Conservation (phyloP, 2,797 vertebrate genomes). For the Epinephelus coioides region DNA sequence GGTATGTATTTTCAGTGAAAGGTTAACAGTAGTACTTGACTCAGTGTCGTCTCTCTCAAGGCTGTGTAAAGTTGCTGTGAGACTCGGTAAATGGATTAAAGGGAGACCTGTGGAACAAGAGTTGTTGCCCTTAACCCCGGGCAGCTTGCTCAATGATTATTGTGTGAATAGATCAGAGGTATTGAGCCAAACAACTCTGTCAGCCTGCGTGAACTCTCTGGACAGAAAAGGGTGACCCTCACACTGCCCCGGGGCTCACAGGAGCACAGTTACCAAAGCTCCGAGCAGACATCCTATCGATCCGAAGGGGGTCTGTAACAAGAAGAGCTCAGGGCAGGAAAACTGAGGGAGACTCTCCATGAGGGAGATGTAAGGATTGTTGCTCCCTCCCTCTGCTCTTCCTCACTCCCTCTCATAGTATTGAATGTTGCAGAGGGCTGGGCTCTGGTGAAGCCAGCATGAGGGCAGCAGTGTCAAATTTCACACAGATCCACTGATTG, state of each 20-base stretch:
- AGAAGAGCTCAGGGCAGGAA: constrained; percentile 58
- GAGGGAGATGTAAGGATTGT: constrained; percentile 46
- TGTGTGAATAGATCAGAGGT: constrained; percentile 66
- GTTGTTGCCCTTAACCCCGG: constrained; percentile 58
- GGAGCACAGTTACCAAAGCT: constrained; percentile 61
- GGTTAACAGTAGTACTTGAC: constrained; percentile 37
- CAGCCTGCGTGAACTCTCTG: constrained; percentile 34
- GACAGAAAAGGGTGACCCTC: constrained; percentile 65
- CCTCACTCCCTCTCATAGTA: constrained; percentile 27
- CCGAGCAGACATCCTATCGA: constrained; percentile 66
- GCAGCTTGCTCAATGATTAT: constrained; percentile 56
- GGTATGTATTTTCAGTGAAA: constrained; percentile 28
- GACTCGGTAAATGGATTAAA: constrained; percentile 59
- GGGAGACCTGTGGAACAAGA: constrained; percentile 43
- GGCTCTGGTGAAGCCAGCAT: constrained; percentile 47
- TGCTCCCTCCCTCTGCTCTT: constrained; percentile 9
- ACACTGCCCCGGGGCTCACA: constrained; percentile 45
- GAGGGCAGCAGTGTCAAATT: constrained; percentile 58
- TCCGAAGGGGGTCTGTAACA: constrained; percentile 52
- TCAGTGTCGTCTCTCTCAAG: constrained; percentile 13
- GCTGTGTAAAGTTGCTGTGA: constrained; percentile 43
- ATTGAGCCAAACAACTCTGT: constrained; percentile 58
- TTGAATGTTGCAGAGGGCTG: constrained; percentile 56
- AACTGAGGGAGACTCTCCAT: constrained; percentile 40
- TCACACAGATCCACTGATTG: constrained; percentile 67